Base-by-base conservation (phyloP, 2,888 invertebrate species). In the Argyresthia albistria region DNA sequence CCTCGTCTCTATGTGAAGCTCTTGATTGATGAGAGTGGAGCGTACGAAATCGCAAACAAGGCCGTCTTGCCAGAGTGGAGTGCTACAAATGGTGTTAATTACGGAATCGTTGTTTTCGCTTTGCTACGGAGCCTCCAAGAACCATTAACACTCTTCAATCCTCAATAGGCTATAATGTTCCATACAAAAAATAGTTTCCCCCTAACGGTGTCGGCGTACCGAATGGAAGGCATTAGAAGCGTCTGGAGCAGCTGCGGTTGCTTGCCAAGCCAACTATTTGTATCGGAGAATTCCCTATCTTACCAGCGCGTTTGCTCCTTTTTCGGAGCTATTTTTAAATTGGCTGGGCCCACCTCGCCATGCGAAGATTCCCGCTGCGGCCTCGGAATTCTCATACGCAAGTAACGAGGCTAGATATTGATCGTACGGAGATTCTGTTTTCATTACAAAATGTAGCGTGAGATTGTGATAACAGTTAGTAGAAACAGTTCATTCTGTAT, bases 1-100 rank as follows among this genome's bases (percentile, higher is more conserved):
- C 14, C 39, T 6, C 9, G 10, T 35, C 12, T 35, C 35, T 10
- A 47, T 10, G 8, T 16, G 10, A 47, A 10, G 10, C 11, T 16
- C 12, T 43, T 50, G 78, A 82, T 84, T 81, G 77, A 80, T 73
- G 70, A 73, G 69, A 70, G 67, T 69, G 64, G 64, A 72, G 74
- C 77, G 73, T 65, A 58, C 64, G 80, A 69, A 81, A 84, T 82
- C 67, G 69, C 65, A 84, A 84, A 84, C 81, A 82, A 82, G 82
- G 79, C 75, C 78, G 73, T 67, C 63, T 66, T 70, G 70, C 68
- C 65, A 72, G 69, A 73, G 65, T 68, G 73, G 70, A 71, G 75
- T 77, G 77, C 70, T 72, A 71, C 63, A 76, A 72, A 74, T 76
- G 68, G 70, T 72, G 66, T 80, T 80, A 81, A 84, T 83, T 82